phyloP scores from a whole-genome alignment of 2,888 invertebrate species.

The Melanostoma scalare region DNA sequence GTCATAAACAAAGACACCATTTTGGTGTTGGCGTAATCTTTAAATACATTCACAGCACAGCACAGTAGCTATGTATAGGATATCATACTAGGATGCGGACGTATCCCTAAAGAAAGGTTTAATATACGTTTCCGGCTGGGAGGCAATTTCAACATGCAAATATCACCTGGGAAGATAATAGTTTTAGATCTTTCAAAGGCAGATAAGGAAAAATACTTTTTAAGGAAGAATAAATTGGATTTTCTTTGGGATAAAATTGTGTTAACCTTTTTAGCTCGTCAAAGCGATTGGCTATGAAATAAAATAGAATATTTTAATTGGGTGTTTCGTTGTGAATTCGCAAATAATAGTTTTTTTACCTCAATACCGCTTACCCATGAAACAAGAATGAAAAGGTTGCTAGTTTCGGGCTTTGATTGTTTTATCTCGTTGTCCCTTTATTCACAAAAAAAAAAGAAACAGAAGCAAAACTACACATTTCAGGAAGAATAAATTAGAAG shows the following conservation, averaged over 20 bases:
- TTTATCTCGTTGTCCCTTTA: too few species aligned
- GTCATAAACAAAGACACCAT: conserved; percentile 34
- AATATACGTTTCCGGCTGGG: background rate
- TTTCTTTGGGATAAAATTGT: conserved; percentile 16
- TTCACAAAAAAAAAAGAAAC: too few species aligned
- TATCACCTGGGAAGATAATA: background rate
- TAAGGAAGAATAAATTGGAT: conserved; percentile 19
- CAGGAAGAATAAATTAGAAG: too few species aligned
- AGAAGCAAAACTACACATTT: too few species aligned
- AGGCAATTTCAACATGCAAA: conserved; percentile 34
- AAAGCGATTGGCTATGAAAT: too few species aligned
- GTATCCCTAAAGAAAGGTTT: background rate
- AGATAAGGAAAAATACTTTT: background rate
- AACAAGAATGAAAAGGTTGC: too few species aligned
- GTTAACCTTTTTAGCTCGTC: conserved; percentile 1
- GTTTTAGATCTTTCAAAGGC: conserved; percentile 9
- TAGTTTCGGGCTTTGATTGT: too few species aligned
- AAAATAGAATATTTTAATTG: too few species aligned
- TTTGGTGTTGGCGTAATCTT: conserved; percentile 2
- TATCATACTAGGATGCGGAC: background rate
- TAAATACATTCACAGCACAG: too few species aligned
- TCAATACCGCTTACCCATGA: too few species aligned
- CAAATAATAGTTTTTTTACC: too few species aligned
- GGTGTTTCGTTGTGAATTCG: too few species aligned
- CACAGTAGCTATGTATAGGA: background rate